phyloP scores from a whole-genome alignment of 2,797 vertebrate genomes.

The Acridotheres tristis region DNA sequence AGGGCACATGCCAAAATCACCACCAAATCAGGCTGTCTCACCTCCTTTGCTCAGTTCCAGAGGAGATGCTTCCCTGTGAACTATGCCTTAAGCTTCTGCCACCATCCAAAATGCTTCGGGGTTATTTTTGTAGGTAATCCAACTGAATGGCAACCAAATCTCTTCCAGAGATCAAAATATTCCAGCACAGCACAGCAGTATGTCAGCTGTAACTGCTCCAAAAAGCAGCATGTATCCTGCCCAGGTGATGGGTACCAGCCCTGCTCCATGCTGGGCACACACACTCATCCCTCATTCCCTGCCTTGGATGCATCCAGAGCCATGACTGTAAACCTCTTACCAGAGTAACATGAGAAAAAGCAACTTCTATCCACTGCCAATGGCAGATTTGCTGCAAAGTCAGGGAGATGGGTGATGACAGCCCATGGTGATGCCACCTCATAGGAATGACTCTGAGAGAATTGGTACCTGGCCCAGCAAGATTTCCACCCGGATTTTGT shows the following conservation, averaged over 20 bases:
- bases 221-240: not conserved
- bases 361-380: not conserved
- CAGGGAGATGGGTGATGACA: not conserved
- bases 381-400: not conserved
- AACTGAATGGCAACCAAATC: not conserved
- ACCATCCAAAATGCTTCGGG: not conserved
- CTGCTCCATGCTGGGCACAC: not conserved
- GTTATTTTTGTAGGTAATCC: not conserved
- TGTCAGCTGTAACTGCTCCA: not conserved
- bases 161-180: not conserved
- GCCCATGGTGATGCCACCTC: not conserved
- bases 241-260: not conserved
- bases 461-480: not conserved
- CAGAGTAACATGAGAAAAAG: not conserved
- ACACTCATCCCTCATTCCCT: not conserved
- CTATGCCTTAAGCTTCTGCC: not conserved
- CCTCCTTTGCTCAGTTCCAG: not conserved
- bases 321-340: not conserved
- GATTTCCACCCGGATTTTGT: not conserved
- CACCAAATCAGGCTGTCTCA: not conserved
- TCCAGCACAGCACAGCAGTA: not conserved
- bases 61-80: not conserved
- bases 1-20: not conserved
- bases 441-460: not conserved
- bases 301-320: not conserved